Evolutionary conservation across 2,888 invertebrate genomes (phyloP).

Genomic region (Spicauda simplicius): DNA sequence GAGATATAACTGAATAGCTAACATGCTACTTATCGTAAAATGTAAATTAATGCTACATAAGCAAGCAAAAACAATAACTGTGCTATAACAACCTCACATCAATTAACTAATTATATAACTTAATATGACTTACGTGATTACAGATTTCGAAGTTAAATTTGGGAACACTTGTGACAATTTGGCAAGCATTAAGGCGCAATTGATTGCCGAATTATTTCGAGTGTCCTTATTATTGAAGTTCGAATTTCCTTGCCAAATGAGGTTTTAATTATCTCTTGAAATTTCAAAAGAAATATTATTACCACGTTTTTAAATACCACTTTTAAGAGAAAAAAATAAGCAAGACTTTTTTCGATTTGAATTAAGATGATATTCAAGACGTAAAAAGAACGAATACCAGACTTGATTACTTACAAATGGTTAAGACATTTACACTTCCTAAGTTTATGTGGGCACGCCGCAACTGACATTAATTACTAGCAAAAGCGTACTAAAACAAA

Average conservation of each 20-base stretch:
- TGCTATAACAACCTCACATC: background rate
- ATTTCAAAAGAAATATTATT: background rate
- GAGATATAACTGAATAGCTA: too few species aligned
- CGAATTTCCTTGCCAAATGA: conserved; percentile 28
- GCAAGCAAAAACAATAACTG: too few species aligned
- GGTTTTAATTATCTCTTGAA: conserved; percentile 24
- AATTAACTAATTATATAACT: background rate
- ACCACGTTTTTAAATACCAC: background rate
- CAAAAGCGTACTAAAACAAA: conserved; percentile 62
- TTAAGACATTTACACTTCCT: conserved; percentile 38
- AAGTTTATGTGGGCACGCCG: conserved; percentile 46
- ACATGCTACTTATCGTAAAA: too few species aligned
- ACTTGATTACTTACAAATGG: conserved; percentile 27
- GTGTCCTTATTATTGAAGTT: conserved; percentile 33
- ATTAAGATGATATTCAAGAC: background rate
- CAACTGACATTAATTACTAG: conserved; percentile 64
- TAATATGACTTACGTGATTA: background rate
- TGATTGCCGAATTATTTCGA: conserved; percentile 34
- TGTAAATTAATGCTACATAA: too few species aligned
- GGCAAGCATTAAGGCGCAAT: conserved; percentile 34
- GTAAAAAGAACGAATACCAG: conserved; percentile 13
- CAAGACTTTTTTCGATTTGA: background rate
- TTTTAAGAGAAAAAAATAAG: background rate
- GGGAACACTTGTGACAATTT: conserved; percentile 24
- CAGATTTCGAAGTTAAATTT: conserved; percentile 29